Evolutionary conservation across 2,797 vertebrate genomes (phyloP).

Genomic region (Argentina silus): DNA sequence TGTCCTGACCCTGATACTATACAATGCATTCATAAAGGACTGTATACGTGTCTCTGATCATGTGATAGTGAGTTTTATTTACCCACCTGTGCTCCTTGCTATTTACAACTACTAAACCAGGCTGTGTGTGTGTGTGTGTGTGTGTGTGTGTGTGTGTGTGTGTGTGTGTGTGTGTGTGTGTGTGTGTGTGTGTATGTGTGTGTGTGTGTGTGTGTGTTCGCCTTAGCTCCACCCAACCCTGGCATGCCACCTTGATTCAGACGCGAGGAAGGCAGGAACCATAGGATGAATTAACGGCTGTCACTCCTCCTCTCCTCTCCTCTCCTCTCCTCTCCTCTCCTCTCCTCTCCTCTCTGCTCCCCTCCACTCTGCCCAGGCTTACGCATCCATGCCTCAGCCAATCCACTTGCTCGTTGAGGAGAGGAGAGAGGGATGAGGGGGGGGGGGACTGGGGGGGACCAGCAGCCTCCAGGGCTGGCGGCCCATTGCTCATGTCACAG

Average conservation of each 20-base stretch:
- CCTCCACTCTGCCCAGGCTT: conserved; percentile 28
- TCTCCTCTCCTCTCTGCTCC: conserved; percentile 41
- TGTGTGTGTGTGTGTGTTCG: neutral
- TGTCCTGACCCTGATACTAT: no score
- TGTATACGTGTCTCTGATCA: neutral
- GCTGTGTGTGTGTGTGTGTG: conserved; percentile 14
- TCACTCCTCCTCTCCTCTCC: conserved; percentile 52
- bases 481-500: conserved; percentile 72
- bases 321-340: conserved; percentile 27
- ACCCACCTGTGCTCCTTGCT: conserved; percentile 42
- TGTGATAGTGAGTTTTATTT: neutral
- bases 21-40: neutral
- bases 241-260: conserved; percentile 57
- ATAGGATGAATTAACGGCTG: conserved; percentile 75
- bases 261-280: conserved; percentile 53
- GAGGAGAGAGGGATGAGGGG: neutral
- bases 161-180: conserved; percentile 18
- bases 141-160: conserved; percentile 3
- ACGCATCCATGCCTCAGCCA: conserved; percentile 58
- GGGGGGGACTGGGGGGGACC: conserved; percentile 59
- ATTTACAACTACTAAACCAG: conserved; percentile 40
- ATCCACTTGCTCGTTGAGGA: conserved; percentile 46
- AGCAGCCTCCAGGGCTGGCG: conserved; percentile 63
- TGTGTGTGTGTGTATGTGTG: conserved; percentile 15
- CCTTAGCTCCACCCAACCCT: conserved; percentile 46